Conservation (phyloP, 2,888 invertebrate species). For the Clistopyga incitator region DNA sequence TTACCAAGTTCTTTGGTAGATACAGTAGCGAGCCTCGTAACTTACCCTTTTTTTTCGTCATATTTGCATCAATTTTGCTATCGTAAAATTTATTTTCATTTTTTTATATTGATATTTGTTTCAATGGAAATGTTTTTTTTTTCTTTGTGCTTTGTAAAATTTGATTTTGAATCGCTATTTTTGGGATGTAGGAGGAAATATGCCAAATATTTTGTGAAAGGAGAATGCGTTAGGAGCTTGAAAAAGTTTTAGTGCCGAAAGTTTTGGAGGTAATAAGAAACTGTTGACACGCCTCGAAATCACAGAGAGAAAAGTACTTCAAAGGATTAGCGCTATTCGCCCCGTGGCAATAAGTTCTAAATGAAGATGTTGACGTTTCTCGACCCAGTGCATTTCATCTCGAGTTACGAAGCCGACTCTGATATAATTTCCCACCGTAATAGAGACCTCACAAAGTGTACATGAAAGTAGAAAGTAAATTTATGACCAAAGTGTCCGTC, state of each 20-base stretch:
- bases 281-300: not conserved
- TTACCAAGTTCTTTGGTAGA: constrained; percentile 10
- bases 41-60: not conserved
- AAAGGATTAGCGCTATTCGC: not conserved
- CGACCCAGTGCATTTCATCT: not conserved
- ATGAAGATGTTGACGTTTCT: not conserved
- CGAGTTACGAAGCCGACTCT: not conserved
- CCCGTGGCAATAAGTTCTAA: not conserved
- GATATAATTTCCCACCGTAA: not conserved
- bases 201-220: not conserved
- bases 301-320: not conserved
- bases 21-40: constrained; percentile 8
- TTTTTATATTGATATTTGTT: too few relatives aligned
- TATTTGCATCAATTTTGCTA: not conserved
- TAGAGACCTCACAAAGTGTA: not conserved
- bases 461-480: constrained; percentile 7
- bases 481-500: not conserved
- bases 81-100: not conserved
- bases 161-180: not conserved
- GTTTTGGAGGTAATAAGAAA: not conserved
- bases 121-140: too few relatives aligned
- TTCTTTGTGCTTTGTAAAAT: too few relatives aligned
- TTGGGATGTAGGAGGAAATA: too few relatives aligned
- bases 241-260: not conserved
- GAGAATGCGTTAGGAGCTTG: not conserved